Conservation (phyloP, 2,888 invertebrate species). For the Caenorhabditis japonica region DNA sequence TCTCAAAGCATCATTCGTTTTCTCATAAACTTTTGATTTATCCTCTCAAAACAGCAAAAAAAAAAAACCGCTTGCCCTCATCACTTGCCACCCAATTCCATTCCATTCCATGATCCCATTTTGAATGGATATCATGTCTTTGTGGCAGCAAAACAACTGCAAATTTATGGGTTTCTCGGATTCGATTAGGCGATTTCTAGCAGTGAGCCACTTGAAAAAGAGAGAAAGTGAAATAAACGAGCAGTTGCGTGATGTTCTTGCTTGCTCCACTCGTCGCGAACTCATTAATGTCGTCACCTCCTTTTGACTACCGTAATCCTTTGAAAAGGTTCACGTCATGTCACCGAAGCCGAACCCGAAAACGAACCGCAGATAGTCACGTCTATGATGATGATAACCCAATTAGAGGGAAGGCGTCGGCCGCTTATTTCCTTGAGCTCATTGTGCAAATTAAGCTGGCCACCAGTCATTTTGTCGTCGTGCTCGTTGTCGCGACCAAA, state of each 20-base stretch:
- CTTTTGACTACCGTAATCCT: constrained; percentile 31
- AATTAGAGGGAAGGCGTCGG: constrained; percentile 31
- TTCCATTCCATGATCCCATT: constrained; percentile 32
- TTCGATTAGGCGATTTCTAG: constrained; percentile 26
- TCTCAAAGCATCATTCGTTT: too few species aligned
- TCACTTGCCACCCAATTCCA: constrained; percentile 7
- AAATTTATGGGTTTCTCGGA: constrained; percentile 17
- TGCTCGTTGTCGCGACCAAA: constrained; percentile 7
- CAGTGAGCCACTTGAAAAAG: constrained; percentile 2
- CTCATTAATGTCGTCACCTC: constrained; percentile 22
- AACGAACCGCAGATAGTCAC: constrained; percentile 9
- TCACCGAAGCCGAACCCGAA: neutral
- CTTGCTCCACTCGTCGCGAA: too few species aligned
- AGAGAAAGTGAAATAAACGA: constrained; percentile 29
- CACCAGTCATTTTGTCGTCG: neutral
- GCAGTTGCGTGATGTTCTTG: constrained; percentile 13
- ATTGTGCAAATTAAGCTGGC: constrained; percentile 39
- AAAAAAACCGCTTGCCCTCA: constrained; percentile 1
- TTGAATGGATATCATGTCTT: constrained; percentile 28
- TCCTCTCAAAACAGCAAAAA: too few species aligned
- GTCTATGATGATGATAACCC: constrained; percentile 24
- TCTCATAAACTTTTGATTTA: too few species aligned
- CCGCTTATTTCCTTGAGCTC: constrained; percentile 39
- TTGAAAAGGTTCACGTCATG: constrained; percentile 15
- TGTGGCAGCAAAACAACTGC: constrained; percentile 33